phyloP scores from a whole-genome alignment of 2,888 invertebrate genomes.

The Clivina fossor region DNA sequence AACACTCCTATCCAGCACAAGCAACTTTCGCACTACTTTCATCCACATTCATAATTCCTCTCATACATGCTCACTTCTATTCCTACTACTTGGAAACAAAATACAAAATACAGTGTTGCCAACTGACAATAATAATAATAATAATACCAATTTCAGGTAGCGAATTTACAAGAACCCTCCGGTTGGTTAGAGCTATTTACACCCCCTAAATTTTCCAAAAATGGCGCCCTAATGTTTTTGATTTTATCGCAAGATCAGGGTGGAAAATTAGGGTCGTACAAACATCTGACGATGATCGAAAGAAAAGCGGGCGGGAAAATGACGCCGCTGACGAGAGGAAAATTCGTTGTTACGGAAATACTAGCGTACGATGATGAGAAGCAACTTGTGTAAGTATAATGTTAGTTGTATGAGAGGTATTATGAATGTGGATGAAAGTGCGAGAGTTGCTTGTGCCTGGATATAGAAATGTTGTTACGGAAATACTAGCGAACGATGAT shows the following conservation, averaged over 20 bases:
- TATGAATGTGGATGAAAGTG: no score
- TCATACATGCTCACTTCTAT: no score
- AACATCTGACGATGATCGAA: slow-evolving; percentile 64
- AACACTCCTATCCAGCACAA: no score
- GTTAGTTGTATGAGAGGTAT: no score
- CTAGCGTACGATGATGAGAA: slow-evolving; percentile 69
- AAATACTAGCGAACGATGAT: no score
- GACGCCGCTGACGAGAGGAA: slow-evolving; percentile 61
- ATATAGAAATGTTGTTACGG: no score
- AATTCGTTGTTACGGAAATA: slow-evolving; percentile 72
- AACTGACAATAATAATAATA: no score
- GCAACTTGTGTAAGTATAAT: slow-evolving; percentile 65
- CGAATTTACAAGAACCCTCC: slow-evolving; percentile 50
- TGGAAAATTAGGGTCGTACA: slow-evolving; percentile 59
- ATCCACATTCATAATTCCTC: no score
- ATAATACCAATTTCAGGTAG: slow-evolving; percentile 42
- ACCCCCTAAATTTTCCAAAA: slow-evolving; percentile 67
- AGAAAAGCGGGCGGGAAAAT: slow-evolving; percentile 50
- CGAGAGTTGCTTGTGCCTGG: no score
- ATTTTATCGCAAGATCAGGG: slow-evolving; percentile 70
- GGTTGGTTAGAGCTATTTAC: slow-evolving; percentile 83
- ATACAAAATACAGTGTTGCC: no score
- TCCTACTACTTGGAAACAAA: no score
- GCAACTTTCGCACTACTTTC: no score
- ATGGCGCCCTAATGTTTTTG: slow-evolving; percentile 70